A percentile compares a stretch with the other conserved stretches of the same genome.
Evolutionary conservation across 92 coral and sea anemone genomes (phyloP).

Genomic region (Paragorgia papillata): DNA sequence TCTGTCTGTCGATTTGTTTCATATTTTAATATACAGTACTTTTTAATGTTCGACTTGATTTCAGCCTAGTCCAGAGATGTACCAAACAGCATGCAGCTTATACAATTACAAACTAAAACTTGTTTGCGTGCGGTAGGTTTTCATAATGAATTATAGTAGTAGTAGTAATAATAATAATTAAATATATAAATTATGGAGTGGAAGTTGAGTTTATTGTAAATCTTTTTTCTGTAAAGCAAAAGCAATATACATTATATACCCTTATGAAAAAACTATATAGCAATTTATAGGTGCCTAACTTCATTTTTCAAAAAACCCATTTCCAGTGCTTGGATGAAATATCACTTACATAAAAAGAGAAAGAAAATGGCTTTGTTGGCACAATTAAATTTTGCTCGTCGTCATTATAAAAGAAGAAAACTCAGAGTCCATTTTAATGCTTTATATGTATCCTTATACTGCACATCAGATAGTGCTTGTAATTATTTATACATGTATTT

Average conservation of each 20-base stretch:
- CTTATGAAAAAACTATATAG: no score
- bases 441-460: slow-evolving; percentile 82
- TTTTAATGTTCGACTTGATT: neutral
- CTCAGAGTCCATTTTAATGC: slow-evolving; percentile 49
- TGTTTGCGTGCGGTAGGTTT: slow-evolving; percentile 72
- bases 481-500: no score
- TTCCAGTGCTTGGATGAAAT: slow-evolving; percentile 86
- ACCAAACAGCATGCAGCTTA: slow-evolving; percentile 78
- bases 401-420: slow-evolving; percentile 67
- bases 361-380: slow-evolving; percentile 67
- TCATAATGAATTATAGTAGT: neutral
- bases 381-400: slow-evolving; percentile 71
- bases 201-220: no score
- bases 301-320: no score
- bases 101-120: slow-evolving; percentile 79
- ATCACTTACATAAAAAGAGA: slow-evolving; percentile 72
- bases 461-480: neutral
- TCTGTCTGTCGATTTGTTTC: no score
- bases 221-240: no score
- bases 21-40: no score
- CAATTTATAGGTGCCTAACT: no score
- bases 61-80: slow-evolving; percentile 97
- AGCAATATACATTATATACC: no score
- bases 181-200: no score
- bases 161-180: neutral